These are phyloP conservation scores for Idaea dimidiata DNA, from an alignment of 2,888 invertebrate genomes.

Conservation along the genomic window DNA sequence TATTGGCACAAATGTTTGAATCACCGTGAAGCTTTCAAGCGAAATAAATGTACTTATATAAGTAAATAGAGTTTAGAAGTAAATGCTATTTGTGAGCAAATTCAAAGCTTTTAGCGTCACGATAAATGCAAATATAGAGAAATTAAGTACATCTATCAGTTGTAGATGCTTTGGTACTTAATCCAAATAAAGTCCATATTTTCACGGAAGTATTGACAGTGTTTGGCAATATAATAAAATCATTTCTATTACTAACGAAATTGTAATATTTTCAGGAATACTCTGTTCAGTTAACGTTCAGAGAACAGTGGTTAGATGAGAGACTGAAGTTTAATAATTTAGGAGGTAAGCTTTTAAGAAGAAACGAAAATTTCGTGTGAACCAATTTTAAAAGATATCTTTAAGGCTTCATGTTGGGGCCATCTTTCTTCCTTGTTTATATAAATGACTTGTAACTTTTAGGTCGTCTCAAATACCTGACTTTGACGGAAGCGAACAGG, in stretches of 20 bases:
- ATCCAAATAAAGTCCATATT: not conserved
- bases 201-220: not conserved
- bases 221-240: not conserved
- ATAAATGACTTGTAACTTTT: slow-evolving; percentile 17
- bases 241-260: slow-evolving; percentile 8
- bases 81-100: not conserved
- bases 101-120: not conserved
- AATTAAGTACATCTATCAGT: slow-evolving; percentile 13
- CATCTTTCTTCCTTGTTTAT: not conserved
- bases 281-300: slow-evolving; percentile 97
- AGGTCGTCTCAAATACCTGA: slow-evolving; percentile 94
- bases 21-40: slow-evolving; percentile 8
- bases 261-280: slow-evolving; percentile 89
- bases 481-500: slow-evolving; percentile 95
- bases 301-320: slow-evolving; percentile 98
- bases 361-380: too few species aligned
- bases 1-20: slow-evolving; percentile 49
- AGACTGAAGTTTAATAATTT: slow-evolving; percentile 93
- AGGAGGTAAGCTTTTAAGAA: slow-evolving; percentile 82
- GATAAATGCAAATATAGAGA: slow-evolving; percentile 32
- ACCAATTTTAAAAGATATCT: not conserved
- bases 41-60: slow-evolving; percentile 24
- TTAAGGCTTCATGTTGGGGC: slow-evolving; percentile 3
- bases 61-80: slow-evolving; percentile 13
- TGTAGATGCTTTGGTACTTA: not conserved